A percentile compares a stretch with the other conserved stretches of the same genome.
Conservation (phyloP, 2,797 vertebrate genomes). For the Buceros bicornis region DNA sequence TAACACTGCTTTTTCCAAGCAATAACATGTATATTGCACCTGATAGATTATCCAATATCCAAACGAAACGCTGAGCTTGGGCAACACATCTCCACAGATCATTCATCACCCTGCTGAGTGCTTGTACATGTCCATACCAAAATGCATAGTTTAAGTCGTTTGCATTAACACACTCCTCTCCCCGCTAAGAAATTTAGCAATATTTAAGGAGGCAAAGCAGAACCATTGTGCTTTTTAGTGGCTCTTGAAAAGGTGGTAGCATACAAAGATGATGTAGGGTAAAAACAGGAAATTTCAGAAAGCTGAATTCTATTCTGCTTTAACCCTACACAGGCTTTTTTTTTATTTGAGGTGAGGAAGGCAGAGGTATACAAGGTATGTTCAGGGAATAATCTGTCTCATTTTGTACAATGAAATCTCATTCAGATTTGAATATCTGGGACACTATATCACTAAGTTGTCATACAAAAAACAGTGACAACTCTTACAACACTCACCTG, state of each 20-base stretch:
- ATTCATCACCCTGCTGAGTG: neutral
- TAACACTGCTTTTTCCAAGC: neutral
- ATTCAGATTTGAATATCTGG: neutral
- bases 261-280: neutral
- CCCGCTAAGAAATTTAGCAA: neutral
- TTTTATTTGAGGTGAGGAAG: neutral
- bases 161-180: neutral
- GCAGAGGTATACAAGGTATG: neutral
- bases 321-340: neutral
- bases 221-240: neutral
- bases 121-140: neutral
- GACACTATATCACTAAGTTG: neutral
- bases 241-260: neutral
- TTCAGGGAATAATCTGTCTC: neutral
- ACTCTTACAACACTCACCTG: neutral
- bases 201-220: neutral
- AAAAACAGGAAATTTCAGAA: neutral
- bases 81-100: neutral
- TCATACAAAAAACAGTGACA: neutral
- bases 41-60: constrained; percentile 6
- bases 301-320: neutral
- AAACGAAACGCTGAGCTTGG: constrained; percentile 46
- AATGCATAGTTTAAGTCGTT: neutral
- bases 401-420: neutral
- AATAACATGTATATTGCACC: neutral